A percentile compares a stretch with the other conserved stretches of the same genome.
Evolutionary conservation across 2,113 vertebrate species (phyloP).

Genomic region (Caranx melampygus): DNA sequence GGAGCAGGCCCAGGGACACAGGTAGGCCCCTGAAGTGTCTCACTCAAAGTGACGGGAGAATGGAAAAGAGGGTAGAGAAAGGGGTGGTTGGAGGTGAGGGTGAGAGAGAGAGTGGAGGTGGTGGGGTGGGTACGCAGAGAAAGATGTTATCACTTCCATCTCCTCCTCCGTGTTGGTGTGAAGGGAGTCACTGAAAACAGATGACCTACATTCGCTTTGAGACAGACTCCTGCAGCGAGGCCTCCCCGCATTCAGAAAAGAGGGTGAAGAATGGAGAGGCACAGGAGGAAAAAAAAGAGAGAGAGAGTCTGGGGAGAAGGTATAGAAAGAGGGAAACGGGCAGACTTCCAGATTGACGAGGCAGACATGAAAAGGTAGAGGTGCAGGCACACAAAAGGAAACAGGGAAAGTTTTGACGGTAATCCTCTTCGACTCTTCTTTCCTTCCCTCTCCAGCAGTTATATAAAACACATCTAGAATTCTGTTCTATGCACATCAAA

Average conservation of each 20-base stretch:
- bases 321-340: slow-evolving; percentile 34
- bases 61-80: not conserved
- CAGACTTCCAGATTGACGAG: slow-evolving; percentile 63
- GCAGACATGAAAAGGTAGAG: slow-evolving; percentile 58
- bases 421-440: slow-evolving; percentile 72
- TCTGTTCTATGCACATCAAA: slow-evolving; percentile 80
- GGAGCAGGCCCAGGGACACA: slow-evolving; percentile 21
- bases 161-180: slow-evolving; percentile 54
- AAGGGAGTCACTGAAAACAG: slow-evolving; percentile 68
- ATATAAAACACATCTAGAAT: slow-evolving; percentile 82
- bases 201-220: slow-evolving; percentile 77
- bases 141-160: slow-evolving; percentile 70
- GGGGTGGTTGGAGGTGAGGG: not conserved
- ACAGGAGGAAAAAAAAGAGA: not conserved
- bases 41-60: slow-evolving; percentile 40
- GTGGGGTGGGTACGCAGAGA: slow-evolving; percentile 6
- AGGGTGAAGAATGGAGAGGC: slow-evolving; percentile 37
- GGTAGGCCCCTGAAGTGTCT: slow-evolving; percentile 70
- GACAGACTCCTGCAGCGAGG: slow-evolving; percentile 59
- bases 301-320: slow-evolving; percentile 9
- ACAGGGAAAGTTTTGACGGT: slow-evolving; percentile 71
- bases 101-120: not conserved
- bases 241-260: slow-evolving; percentile 49
- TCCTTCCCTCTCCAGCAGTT: slow-evolving; percentile 68
- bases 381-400: slow-evolving; percentile 58